These are phyloP conservation scores for Xiphorhynchus elegans DNA, from an alignment of 2,113 vertebrate species.

Conservation along the genomic window DNA sequence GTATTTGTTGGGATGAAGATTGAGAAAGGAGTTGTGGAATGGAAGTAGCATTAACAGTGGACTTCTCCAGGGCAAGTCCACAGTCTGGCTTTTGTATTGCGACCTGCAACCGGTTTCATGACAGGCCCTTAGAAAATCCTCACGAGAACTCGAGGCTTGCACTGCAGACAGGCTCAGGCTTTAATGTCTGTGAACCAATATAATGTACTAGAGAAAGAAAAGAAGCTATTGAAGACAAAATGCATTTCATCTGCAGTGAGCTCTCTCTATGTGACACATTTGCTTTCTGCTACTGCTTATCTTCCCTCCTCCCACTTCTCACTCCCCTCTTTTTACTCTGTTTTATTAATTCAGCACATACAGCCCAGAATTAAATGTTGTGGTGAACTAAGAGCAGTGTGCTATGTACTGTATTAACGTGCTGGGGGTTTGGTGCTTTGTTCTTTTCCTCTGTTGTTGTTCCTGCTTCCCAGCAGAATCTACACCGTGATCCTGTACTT, in stretches of 20 bases:
- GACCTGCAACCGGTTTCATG: background rate
- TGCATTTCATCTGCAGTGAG: background rate
- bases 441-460: background rate
- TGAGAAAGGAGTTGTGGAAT: background rate
- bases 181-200: background rate
- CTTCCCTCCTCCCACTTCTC: background rate
- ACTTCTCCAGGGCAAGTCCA: background rate
- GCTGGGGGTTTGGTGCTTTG: background rate
- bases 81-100: background rate
- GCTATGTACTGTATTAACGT: background rate
- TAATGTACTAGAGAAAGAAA: background rate
- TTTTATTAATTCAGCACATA: conserved; percentile 12
- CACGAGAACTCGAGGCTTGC: background rate
- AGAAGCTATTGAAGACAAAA: background rate
- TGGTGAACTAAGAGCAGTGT: background rate
- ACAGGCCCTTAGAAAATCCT: background rate
- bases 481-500: background rate
- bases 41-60: background rate
- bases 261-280: background rate
- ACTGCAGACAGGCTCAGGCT: background rate
- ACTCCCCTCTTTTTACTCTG: background rate
- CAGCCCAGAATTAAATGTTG: background rate
- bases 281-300: background rate
- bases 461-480: background rate
- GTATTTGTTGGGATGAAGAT: background rate